These are phyloP conservation scores for Helogale parvula DNA, from an alignment of 2,113 vertebrate species.

Conservation along the genomic window DNA sequence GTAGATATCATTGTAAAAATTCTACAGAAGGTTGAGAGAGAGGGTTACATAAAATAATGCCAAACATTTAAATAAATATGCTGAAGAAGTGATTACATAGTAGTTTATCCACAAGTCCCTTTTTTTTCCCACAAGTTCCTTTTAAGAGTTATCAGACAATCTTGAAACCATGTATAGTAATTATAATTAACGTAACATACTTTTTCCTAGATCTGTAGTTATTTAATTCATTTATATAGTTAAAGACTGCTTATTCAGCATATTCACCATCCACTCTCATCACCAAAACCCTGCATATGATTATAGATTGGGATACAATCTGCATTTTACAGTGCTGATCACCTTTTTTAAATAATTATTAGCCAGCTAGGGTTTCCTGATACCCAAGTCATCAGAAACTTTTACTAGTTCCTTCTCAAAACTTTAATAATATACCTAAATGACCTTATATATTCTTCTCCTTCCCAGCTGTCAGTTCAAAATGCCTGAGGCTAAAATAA, in stretches of 20 bases:
- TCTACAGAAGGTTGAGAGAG: background rate
- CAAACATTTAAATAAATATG: background rate
- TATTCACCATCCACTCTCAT: background rate
- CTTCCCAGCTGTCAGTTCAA: background rate
- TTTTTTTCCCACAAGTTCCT: background rate
- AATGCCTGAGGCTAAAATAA: conserved; percentile 43
- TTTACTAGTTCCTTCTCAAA: conserved; percentile 16
- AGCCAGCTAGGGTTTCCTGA: background rate
- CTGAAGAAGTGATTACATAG: background rate
- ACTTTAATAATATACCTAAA: conserved; percentile 9
- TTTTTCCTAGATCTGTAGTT: background rate
- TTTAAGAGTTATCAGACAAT: background rate
- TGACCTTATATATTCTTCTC: conserved; percentile 42
- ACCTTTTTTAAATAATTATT: background rate
- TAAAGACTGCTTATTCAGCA: background rate
- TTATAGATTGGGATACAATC: background rate
- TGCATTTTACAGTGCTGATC: background rate
- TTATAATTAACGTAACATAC: background rate
- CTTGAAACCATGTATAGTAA: background rate
- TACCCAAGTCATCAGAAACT: conserved; percentile 7
- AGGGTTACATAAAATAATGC: background rate
- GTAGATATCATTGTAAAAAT: background rate
- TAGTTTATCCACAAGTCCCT: background rate
- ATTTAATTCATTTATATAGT: background rate
- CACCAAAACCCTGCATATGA: background rate